Conservation (phyloP, 2,113 vertebrate species). For the Gracilinanus agilis region DNA sequence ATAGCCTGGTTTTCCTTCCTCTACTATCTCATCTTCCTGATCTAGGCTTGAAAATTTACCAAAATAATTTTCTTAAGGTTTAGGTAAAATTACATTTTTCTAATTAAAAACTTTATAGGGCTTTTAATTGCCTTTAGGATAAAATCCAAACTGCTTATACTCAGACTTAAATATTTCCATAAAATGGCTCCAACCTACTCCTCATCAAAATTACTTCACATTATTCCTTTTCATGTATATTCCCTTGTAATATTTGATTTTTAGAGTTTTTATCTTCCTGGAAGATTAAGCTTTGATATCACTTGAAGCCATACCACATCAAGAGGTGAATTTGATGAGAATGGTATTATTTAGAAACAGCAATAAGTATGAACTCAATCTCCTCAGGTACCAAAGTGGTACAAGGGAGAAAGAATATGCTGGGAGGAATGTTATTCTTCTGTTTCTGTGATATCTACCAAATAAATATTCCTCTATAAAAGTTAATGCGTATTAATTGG, state of each 20-base stretch:
- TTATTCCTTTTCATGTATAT: not conserved
- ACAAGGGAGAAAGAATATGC: not conserved
- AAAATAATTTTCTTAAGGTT: not conserved
- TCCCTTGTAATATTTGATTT: not conserved
- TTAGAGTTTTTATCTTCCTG: not conserved
- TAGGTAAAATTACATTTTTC: not conserved
- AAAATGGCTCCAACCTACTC: not conserved
- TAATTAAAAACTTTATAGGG: not conserved
- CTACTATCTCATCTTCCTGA: not conserved
- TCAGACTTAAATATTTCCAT: not conserved
- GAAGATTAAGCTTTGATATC: not conserved
- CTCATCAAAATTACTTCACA: not conserved
- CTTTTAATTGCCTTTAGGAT: not conserved
- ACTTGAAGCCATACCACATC: not conserved
- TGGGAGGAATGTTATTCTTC: not conserved
- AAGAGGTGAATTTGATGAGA: not conserved
- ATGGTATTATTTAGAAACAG: not conserved
- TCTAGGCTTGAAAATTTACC: not conserved
- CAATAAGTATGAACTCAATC: not conserved
- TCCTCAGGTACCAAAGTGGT: not conserved
- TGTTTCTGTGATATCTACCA: not conserved
- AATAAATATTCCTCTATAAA: not conserved
- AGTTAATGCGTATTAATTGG: not conserved
- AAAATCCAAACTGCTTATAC: not conserved
- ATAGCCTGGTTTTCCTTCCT: not conserved